Percentiles rank a stretch among this genome's conserved stretches.
phyloP scores from a whole-genome alignment of 2,113 vertebrate genomes.

The Macrotus californicus region DNA sequence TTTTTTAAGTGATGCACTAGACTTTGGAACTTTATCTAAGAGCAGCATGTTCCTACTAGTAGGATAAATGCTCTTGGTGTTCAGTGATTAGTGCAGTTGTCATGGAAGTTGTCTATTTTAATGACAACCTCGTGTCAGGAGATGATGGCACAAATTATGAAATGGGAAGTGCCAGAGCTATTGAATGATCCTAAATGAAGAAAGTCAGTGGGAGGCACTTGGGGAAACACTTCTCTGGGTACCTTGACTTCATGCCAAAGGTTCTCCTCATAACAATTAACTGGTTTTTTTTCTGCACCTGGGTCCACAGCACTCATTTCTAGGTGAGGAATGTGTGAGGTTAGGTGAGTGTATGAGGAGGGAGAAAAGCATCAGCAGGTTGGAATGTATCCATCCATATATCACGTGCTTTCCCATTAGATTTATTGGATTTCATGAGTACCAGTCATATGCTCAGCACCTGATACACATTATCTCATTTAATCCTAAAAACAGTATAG shows the following conservation, averaged over 20 bases:
- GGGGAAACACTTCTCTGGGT: not conserved
- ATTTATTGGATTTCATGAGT: not conserved
- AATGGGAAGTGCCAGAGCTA: not conserved
- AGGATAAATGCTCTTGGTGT: not conserved
- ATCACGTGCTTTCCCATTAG: not conserved
- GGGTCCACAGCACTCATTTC: not conserved
- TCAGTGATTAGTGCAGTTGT: not conserved
- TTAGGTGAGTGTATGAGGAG: not conserved
- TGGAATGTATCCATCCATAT: not conserved
- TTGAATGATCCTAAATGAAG: not conserved
- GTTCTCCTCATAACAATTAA: constrained; percentile 16
- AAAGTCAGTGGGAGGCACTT: not conserved
- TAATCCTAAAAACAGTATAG: constrained; percentile 6
- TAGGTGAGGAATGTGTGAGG: not conserved
- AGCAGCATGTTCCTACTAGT: not conserved
- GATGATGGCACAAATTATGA: not conserved
- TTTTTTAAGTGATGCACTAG: not conserved
- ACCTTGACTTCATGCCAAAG: not conserved
- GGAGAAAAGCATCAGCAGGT: not conserved
- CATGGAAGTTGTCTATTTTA: no score
- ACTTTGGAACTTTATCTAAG: not conserved
- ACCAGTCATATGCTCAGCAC: not conserved
- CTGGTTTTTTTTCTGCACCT: not conserved
- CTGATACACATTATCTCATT: constrained; percentile 29
- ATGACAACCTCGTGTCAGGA: not conserved